Evolutionary conservation across 2,797 vertebrate species (phyloP).

Genomic region (Galaxias olidus): DNA sequence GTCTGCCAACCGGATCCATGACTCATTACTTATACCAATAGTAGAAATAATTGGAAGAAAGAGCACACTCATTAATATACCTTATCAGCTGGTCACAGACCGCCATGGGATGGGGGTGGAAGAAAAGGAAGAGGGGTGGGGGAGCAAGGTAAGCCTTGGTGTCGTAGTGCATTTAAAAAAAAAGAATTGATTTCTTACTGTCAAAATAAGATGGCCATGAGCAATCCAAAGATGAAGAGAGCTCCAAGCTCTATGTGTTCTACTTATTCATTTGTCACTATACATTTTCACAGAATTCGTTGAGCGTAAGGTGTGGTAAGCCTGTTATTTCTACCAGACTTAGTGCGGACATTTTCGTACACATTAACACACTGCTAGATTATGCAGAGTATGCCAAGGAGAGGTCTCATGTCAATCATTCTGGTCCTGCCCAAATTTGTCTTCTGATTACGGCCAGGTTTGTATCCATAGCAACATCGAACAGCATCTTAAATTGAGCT

Average conservation of each 20-base stretch:
- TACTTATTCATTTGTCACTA: neutral
- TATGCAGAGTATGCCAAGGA: too few relatives aligned
- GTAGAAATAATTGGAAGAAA: constrained; percentile 67
- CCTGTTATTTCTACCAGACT: too few relatives aligned
- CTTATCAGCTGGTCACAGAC: constrained; percentile 71
- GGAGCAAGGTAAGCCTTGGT: constrained; percentile 57
- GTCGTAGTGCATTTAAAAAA: constrained; percentile 65
- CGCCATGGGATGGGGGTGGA: constrained; percentile 44
- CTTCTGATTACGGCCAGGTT: constrained; percentile 40
- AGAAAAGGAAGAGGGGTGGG: constrained; percentile 38
- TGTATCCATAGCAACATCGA: constrained; percentile 68
- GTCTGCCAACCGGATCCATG: constrained; percentile 55
- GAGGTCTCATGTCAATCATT: too few relatives aligned
- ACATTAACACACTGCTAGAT: too few relatives aligned
- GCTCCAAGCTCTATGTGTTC: constrained; percentile 18
- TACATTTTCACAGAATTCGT: too few relatives aligned
- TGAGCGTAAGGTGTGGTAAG: too few relatives aligned
- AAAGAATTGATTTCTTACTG: constrained; percentile 50
- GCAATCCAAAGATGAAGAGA: too few relatives aligned
- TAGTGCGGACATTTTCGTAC: too few relatives aligned
- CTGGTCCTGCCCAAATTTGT: constrained; percentile 30
- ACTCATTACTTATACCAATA: constrained; percentile 65
- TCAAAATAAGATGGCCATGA: constrained; percentile 44
- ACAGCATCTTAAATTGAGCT: constrained; percentile 49
- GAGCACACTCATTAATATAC: constrained; percentile 61